These are phyloP conservation scores for Byasa hedistus DNA, from an alignment of 2,888 invertebrate genomes.

Conservation along the genomic window DNA sequence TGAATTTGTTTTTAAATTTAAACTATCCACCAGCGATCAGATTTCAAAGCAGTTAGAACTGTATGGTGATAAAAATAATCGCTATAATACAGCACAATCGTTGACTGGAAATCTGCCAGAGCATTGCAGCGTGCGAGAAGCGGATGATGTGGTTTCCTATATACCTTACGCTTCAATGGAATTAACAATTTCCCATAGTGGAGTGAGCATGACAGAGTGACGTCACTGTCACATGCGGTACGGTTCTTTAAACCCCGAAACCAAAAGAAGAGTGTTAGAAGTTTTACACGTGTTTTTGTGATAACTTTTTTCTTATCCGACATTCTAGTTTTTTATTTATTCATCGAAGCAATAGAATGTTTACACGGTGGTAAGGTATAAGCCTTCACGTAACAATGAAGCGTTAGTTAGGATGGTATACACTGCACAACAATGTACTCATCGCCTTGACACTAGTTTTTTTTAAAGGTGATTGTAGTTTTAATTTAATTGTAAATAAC, in stretches of 20 bases:
- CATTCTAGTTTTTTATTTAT: neutral
- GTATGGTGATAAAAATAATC: constrained; percentile 66
- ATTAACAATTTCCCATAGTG: constrained; percentile 65
- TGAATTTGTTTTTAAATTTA: neutral
- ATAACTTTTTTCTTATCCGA: no score
- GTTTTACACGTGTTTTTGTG: no score
- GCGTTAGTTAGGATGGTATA: no score
- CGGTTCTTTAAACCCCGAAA: neutral
- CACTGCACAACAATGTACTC: no score
- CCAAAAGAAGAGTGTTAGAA: no score
- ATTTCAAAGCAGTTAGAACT: constrained; percentile 59
- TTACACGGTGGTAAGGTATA: no score
- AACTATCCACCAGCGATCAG: constrained; percentile 19
- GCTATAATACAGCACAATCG: constrained; percentile 67
- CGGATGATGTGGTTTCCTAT: constrained; percentile 58
- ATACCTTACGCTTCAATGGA: constrained; percentile 64
- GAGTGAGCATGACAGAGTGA: constrained; percentile 19
- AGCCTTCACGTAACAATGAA: no score
- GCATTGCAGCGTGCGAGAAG: constrained; percentile 42
- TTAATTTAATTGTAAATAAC: no score
- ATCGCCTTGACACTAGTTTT: no score
- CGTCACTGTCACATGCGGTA: constrained; percentile 4
- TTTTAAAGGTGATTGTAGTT: no score
- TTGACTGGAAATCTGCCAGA: constrained; percentile 70
- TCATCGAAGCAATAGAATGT: no score